Percentiles rank a stretch among this genome's conserved stretches.
Conservation (phyloP, 1,140 invertebrate genomes). For the Monomorium pharaonis region DNA sequence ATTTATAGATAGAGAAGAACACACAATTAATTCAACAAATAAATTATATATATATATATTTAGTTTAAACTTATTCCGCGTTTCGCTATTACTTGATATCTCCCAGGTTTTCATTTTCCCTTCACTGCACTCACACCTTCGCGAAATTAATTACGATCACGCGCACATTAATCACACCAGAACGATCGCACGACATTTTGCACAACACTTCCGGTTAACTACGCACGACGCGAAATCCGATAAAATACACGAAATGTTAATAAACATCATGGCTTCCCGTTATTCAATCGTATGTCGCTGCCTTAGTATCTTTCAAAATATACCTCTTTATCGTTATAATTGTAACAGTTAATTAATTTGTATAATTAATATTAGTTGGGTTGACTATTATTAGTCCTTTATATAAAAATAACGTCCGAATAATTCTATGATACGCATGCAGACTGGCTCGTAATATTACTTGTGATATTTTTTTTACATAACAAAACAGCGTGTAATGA, state of each 20-base stretch:
- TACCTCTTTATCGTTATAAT: background rate
- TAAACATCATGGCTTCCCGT: background rate
- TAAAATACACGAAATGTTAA: slow-evolving; percentile 11
- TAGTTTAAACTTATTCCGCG: background rate
- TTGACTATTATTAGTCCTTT: background rate
- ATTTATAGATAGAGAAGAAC: background rate
- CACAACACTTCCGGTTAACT: slow-evolving; percentile 3
- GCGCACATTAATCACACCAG: background rate
- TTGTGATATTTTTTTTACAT: background rate
- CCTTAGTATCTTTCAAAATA: background rate
- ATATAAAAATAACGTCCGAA: background rate
- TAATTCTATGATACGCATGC: background rate
- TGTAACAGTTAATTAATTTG: background rate
- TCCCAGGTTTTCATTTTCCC: background rate
- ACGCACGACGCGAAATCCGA: background rate
- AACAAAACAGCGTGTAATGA: background rate
- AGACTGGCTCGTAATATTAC: background rate
- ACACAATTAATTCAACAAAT: background rate
- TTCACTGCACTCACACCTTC: background rate
- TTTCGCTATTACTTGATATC: background rate
- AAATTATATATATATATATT: background rate
- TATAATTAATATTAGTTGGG: too few relatives aligned
- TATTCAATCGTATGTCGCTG: background rate
- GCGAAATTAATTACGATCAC: slow-evolving; percentile 4
- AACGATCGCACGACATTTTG: background rate